Evolutionary conservation across 2,797 vertebrate genomes (phyloP).

Genomic region (Pristis pectinata): DNA sequence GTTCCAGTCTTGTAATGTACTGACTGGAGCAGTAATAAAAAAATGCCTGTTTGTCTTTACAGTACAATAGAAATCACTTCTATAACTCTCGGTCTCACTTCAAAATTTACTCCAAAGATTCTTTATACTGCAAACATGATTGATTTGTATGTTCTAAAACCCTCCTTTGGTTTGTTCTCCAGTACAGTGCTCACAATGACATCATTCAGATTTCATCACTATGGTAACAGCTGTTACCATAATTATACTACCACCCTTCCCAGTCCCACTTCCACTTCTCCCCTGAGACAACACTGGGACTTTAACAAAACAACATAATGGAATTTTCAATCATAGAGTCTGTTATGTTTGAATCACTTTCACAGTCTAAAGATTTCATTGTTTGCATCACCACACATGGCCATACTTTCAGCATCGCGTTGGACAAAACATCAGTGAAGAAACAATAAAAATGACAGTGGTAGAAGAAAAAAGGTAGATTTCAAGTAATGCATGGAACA

Average conservation of each 20-base stretch:
- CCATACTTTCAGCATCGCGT: neutral
- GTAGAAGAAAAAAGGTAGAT: neutral
- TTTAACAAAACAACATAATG: slow-evolving; percentile 31
- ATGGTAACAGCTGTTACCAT: neutral
- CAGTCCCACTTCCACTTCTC: neutral
- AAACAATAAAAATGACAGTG: slow-evolving; percentile 15
- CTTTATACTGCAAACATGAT: neutral
- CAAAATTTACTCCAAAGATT: neutral
- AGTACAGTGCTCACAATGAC: neutral
- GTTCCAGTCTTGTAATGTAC: neutral
- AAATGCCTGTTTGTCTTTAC: neutral
- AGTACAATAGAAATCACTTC: neutral
- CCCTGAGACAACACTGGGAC: neutral
- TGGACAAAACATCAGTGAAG: neutral
- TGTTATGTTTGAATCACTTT: slow-evolving; percentile 17
- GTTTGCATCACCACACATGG: slow-evolving; percentile 30
- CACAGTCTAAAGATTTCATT: slow-evolving; percentile 32
- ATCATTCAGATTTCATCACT: slow-evolving; percentile 6
- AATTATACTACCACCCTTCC: neutral
- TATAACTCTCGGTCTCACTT: neutral
- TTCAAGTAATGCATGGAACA: neutral
- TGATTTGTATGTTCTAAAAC: neutral
- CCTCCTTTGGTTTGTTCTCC: neutral
- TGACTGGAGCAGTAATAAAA: neutral
- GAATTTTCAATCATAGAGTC: slow-evolving; percentile 34